phyloP scores from a whole-genome alignment of 1,140 invertebrate genomes.

The Diorhabda carinulata region DNA sequence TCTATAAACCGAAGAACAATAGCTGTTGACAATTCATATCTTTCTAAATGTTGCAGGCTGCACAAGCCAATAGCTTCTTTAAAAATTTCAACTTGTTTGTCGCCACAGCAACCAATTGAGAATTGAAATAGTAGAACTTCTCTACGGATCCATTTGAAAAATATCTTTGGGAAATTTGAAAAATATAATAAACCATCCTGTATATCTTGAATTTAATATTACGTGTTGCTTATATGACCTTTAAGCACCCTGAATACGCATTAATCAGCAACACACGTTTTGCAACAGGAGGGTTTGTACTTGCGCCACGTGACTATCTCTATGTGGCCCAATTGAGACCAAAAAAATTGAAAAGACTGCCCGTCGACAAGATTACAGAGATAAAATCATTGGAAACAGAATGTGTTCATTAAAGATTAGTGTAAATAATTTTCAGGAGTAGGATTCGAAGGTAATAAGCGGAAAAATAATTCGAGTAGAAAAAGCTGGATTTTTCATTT shows the following conservation, averaged over 20 bases:
- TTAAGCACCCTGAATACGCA: background rate
- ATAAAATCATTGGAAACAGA: background rate
- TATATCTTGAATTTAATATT: too few species aligned
- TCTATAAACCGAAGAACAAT: too few species aligned
- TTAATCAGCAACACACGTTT: background rate
- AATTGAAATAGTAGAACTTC: too few species aligned
- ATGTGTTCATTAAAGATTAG: slow-evolving; percentile 3
- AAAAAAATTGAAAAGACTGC: background rate
- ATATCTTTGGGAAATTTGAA: too few species aligned
- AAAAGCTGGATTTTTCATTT: background rate
- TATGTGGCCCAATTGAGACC: background rate
- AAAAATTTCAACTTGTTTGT: too few species aligned
- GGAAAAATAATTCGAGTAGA: background rate
- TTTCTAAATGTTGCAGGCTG: too few species aligned
- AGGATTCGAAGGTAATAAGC: background rate
- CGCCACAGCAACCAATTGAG: too few species aligned
- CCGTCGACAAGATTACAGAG: background rate
- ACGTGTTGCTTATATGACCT: background rate
- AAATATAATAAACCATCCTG: too few species aligned
- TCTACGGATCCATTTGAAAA: too few species aligned
- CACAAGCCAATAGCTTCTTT: too few species aligned
- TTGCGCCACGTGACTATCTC: background rate
- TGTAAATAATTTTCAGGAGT: slow-evolving; percentile 3
- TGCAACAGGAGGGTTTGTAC: background rate
- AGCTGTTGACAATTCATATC: too few species aligned